phyloP scores from a whole-genome alignment of 2,113 vertebrate species.

The Pica pica region DNA sequence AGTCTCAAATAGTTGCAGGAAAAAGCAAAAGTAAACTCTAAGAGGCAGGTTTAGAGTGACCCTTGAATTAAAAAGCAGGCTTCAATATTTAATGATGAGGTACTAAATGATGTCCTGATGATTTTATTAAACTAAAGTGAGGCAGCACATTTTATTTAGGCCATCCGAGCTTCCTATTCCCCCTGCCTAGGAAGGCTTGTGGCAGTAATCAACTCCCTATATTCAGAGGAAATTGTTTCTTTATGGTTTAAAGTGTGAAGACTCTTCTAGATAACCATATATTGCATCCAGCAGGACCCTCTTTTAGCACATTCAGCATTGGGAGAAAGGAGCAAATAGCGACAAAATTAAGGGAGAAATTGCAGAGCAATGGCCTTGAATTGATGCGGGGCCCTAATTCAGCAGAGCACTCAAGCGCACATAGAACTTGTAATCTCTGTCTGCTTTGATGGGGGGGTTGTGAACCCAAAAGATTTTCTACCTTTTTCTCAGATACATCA shows the following conservation, averaged over 20 bases:
- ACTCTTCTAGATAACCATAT: not conserved
- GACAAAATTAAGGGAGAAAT: not conserved
- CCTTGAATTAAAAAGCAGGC: not conserved
- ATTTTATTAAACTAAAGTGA: not conserved
- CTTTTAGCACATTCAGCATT: not conserved
- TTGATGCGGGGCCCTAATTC: not conserved
- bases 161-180: not conserved
- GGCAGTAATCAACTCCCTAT: not conserved
- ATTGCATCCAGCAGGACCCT: not conserved
- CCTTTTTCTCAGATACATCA: not conserved
- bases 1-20: not conserved
- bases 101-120: not conserved
- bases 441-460: not conserved
- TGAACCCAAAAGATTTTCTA: not conserved
- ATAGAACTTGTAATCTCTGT: not conserved
- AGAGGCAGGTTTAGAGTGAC: not conserved
- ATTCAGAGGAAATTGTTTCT: constrained; percentile 22
- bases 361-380: constrained; percentile 5
- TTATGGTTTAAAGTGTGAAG: not conserved
- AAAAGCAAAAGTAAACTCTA: not conserved
- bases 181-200: not conserved
- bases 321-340: not conserved
- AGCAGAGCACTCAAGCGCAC: not conserved
- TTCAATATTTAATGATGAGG: not conserved
- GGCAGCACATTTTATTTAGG: not conserved